Evolutionary conservation across 1,140 invertebrate genomes (phyloP).

Genomic region (Gryon sp.): DNA sequence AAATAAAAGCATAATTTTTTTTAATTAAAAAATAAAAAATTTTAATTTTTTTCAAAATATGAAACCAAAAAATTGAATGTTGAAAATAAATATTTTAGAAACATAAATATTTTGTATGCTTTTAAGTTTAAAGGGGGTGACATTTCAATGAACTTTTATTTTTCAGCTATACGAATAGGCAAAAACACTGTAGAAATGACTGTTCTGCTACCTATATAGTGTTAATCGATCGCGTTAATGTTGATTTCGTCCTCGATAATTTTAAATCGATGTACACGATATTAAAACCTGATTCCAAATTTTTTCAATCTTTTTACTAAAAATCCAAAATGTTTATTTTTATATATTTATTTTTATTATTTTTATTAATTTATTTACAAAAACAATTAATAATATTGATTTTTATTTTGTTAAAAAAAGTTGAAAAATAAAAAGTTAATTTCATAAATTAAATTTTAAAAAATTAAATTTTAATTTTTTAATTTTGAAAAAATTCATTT

Average conservation of each 20-base stretch:
- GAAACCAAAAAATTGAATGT: too few relatives aligned
- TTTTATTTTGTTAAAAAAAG: too few relatives aligned
- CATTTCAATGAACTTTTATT: conserved; percentile 48
- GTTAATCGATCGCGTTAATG: conserved; percentile 42
- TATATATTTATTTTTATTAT: background rate
- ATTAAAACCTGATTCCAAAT: conserved; percentile 32
- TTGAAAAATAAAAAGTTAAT: too few relatives aligned
- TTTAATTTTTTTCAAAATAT: too few relatives aligned
- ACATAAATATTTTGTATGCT: too few relatives aligned
- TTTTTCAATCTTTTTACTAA: conserved; percentile 2
- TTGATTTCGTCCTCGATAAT: conserved; percentile 50
- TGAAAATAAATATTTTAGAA: too few relatives aligned
- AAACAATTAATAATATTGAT: too few relatives aligned
- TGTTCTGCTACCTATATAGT: conserved; percentile 12
- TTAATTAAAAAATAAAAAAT: background rate
- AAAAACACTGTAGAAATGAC: conserved; percentile 40
- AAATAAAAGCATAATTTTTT: too few relatives aligned
- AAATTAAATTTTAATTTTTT: too few relatives aligned
- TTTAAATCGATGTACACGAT: conserved; percentile 37
- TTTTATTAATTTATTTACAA: too few relatives aligned
- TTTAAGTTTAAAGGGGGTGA: background rate
- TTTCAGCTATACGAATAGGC: conserved; percentile 27
- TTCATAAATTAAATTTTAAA: too few relatives aligned
- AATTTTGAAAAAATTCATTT: too few relatives aligned
- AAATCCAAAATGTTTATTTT: background rate